These are phyloP conservation scores for Momotus momota DNA, from an alignment of 2,797 vertebrate species.

Conservation along the genomic window DNA sequence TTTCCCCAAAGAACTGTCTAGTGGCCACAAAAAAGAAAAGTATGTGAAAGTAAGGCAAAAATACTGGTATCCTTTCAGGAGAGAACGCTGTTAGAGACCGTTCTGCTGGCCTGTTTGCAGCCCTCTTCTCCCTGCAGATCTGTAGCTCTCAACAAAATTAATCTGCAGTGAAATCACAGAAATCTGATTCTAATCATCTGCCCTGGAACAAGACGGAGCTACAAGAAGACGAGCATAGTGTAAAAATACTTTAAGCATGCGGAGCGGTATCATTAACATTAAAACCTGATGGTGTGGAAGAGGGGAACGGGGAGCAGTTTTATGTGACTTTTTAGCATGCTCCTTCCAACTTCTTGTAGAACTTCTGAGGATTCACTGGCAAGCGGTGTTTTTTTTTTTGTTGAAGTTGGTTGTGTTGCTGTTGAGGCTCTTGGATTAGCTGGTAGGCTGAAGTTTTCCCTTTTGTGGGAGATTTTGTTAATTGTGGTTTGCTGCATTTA, in stretches of 20 bases:
- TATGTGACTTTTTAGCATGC: not conserved
- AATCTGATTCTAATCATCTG: slow-evolving; percentile 50
- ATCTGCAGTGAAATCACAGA: slow-evolving; percentile 66
- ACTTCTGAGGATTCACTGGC: not conserved
- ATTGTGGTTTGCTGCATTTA: slow-evolving; percentile 23
- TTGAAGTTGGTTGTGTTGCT: not conserved
- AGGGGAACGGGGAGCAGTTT: not conserved
- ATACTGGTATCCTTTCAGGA: not conserved
- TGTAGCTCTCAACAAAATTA: slow-evolving; percentile 6
- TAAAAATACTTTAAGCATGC: not conserved
- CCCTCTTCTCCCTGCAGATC: not conserved
- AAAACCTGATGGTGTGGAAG: slow-evolving; percentile 33
- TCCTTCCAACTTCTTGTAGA: not conserved
- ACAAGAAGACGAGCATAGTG: not conserved
- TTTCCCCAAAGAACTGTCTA: not conserved
- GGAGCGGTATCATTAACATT: not conserved
- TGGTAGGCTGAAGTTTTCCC: not conserved
- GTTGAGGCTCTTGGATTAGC: not conserved
- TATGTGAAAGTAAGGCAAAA: not conserved
- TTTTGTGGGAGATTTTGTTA: not conserved
- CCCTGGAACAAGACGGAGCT: not conserved
- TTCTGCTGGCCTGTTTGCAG: not conserved
- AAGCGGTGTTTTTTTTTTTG: not conserved
- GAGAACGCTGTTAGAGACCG: fast-evolving
- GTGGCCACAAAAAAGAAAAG: not conserved